Conservation (phyloP, 2,888 invertebrate species). For the Caenorhabditis wallacei region DNA sequence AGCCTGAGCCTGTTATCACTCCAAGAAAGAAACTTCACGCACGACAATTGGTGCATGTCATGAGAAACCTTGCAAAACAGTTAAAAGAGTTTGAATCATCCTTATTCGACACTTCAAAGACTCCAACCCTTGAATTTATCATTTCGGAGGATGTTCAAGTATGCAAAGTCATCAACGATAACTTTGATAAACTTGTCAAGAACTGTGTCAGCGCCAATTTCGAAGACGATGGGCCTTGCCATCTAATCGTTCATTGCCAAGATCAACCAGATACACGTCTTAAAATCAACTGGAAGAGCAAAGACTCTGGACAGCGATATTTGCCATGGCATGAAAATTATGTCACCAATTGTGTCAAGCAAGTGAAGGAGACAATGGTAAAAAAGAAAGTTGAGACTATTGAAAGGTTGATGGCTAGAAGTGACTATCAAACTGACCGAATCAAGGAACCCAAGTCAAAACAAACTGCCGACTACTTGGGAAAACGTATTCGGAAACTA, state of each 20-base stretch:
- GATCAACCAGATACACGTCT: neutral
- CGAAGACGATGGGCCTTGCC: neutral
- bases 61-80: neutral
- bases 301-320: neutral
- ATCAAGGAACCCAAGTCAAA: neutral
- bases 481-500: neutral
- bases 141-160: neutral
- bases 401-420: neutral
- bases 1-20: neutral
- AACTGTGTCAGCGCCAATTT: neutral
- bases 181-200: neutral
- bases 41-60: neutral
- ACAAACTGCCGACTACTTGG: neutral
- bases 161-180: neutral
- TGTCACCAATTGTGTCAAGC: neutral
- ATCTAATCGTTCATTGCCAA: neutral
- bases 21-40: neutral
- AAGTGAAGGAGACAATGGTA: neutral
- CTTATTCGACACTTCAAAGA: neutral
- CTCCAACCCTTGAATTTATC: neutral
- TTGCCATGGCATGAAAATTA: neutral
- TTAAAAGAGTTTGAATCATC: neutral
- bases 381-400: neutral
- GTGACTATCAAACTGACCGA: neutral
- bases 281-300: neutral